Conservation (phyloP, 2,797 vertebrate species). For the Sitta carolinensis region DNA sequence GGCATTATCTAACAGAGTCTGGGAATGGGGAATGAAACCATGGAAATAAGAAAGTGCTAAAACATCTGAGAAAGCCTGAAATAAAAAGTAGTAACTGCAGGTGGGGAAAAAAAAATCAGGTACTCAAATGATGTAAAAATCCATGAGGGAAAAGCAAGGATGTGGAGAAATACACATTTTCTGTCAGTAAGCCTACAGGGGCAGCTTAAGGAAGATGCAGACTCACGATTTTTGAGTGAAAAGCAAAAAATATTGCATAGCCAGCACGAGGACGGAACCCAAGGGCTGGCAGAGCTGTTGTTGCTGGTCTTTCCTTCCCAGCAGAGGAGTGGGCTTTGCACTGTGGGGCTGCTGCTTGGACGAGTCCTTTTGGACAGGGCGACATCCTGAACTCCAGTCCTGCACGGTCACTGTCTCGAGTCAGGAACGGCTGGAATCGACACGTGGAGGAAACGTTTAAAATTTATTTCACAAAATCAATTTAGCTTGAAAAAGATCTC, state of each 20-base stretch:
- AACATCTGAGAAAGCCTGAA: not conserved
- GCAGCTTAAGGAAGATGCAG: not conserved
- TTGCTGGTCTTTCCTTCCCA: not conserved
- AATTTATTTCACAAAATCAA: not conserved
- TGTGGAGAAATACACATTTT: not conserved
- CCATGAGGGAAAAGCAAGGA: not conserved
- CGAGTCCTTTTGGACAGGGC: not conserved
- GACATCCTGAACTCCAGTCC: not conserved
- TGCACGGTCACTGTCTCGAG: fast-evolving
- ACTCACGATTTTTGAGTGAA: not conserved
- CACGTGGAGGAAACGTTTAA: fast-evolving
- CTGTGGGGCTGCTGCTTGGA: fast-evolving
- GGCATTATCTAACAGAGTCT: not conserved
- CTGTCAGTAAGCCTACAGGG: not conserved
- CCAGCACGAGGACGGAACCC: not conserved
- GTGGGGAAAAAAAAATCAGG: not conserved
- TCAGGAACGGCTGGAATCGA: fast-evolving
- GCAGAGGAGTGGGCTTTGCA: not conserved
- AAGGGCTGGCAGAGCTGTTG: not conserved
- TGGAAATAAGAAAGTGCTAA: not conserved
- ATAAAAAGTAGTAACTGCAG: not conserved
- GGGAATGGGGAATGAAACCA: not conserved
- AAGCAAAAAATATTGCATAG: not conserved
- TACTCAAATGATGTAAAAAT: not conserved
- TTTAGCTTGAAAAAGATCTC: not conserved